Evolutionary conservation across 2,797 vertebrate genomes (phyloP).

Genomic region (Sylvilagus floridanus): DNA sequence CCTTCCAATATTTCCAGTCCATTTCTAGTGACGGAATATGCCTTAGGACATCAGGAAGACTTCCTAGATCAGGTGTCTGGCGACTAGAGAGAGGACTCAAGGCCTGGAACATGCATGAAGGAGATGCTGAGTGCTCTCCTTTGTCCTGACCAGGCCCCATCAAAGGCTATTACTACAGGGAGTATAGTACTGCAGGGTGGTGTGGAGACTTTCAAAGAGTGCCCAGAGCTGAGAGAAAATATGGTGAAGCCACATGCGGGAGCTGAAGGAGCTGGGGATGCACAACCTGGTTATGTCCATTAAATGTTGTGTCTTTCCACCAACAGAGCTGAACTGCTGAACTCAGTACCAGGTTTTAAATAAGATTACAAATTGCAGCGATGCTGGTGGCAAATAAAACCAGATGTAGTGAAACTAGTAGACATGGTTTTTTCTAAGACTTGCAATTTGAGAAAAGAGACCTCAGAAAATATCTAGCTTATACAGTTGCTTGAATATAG

Average conservation of each 20-base stretch:
- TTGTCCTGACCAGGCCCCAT: not conserved
- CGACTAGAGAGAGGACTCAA: not conserved
- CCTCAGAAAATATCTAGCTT: not conserved
- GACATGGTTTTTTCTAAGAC: not conserved
- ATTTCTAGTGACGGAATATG: not conserved
- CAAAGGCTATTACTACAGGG: not conserved
- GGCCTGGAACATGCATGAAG: not conserved
- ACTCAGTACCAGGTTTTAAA: not conserved
- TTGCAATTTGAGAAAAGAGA: not conserved
- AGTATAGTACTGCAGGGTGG: not conserved
- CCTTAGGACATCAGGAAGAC: not conserved
- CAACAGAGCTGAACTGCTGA: not conserved
- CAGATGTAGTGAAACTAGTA: not conserved
- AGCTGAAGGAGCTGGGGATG: not conserved
- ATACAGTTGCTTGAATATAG: too few species aligned
- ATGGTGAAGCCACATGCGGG: not conserved
- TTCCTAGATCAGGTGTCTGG: not conserved
- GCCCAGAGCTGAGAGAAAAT: not conserved
- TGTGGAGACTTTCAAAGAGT: not conserved
- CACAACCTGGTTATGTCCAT: accelerated
- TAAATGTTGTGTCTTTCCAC: not conserved
- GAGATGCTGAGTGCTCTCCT: not conserved
- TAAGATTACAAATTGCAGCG: not conserved
- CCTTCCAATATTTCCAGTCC: not conserved
- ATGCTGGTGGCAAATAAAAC: not conserved